Percentiles rank a stretch among this genome's conserved stretches.
These are phyloP conservation scores for Heteronetta atricapilla DNA, from an alignment of 2,113 vertebrate species.

Conservation along the genomic window DNA sequence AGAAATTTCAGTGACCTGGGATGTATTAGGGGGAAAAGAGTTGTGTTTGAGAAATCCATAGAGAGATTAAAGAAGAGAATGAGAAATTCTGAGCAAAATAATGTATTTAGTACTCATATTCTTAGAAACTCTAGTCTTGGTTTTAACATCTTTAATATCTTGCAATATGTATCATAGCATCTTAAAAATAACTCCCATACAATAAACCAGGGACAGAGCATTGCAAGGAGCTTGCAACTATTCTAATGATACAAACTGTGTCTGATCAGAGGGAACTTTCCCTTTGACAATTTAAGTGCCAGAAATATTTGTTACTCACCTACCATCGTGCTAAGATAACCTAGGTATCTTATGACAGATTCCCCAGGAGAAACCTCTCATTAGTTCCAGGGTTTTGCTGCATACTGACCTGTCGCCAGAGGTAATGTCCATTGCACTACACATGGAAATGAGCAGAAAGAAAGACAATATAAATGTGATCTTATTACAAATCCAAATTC, in stretches of 20 bases:
- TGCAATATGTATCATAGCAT: not conserved
- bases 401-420: not conserved
- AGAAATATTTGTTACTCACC: not conserved
- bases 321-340: not conserved
- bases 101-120: not conserved
- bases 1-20: not conserved
- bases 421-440: not conserved
- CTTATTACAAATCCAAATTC: not conserved
- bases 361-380: not conserved
- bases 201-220: not conserved
- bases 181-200: not conserved
- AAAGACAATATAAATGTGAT: not conserved
- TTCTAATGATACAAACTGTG: not conserved
- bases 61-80: not conserved
- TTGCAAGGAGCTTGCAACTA: not conserved
- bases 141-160: not conserved
- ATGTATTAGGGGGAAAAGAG: not conserved
- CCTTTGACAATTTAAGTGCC: not conserved
- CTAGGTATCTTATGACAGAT: not conserved
- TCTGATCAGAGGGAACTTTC: not conserved
- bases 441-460: not conserved
- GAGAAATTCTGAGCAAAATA: not conserved
- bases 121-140: not conserved
- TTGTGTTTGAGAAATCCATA: not conserved
- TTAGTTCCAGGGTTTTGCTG: not conserved